Evolutionary conservation across 2,888 invertebrate genomes (phyloP), one percentile per base, ranked within the genome.

Genomic region (Meiosimyza decipiens): DNA sequence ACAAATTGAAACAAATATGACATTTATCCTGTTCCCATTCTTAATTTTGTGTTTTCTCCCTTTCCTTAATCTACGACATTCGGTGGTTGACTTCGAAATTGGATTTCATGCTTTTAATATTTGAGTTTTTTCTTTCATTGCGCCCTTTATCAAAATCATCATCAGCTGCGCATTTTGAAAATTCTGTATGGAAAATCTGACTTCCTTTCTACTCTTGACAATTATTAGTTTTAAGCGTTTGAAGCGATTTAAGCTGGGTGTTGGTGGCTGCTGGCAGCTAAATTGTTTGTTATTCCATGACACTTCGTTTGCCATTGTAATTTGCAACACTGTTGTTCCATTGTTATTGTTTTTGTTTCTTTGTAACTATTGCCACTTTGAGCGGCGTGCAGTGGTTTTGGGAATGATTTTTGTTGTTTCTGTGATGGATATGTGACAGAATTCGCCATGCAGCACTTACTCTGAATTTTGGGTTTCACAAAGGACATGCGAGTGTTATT

Each of bases 1-100:
- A 76, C 77, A 77, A 77, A 77, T 79, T 75, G 78, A 72, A 77
- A 75, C 74, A 77, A 78, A 77, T 79, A 78, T 76, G 78, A 78
- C 78, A 74, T 75, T 76, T 76, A 79, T 79, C 76, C 78, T 74
- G 77, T 77, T 73, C 69, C 69, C 62, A 66, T 72, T 28, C 54
- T 15, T n/a, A 3, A 15, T 49, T 28, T 50, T 51, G 13, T 51
- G 50, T 5, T 22, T 28, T n/a, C 22, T 40, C 9, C 9, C 9
- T 40, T 40, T 40, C 40, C 28, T 28, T 28, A 28, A 28, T 28
- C 28, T 28, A 28, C 3, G 40, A 5, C n/a, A 47, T 47, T 55
- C 13, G 15, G 69, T 54, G 63, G 52, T 70, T 62, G 9, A 62
- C 16, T 52, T 54, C 62, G 54, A 63, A 63, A 49, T 67, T 57